Percentiles rank a stretch among this genome's conserved stretches.
These are phyloP conservation scores for Cataglyphis hispanica DNA, from an alignment of 1,140 invertebrate genomes.

Conservation along the genomic window DNA sequence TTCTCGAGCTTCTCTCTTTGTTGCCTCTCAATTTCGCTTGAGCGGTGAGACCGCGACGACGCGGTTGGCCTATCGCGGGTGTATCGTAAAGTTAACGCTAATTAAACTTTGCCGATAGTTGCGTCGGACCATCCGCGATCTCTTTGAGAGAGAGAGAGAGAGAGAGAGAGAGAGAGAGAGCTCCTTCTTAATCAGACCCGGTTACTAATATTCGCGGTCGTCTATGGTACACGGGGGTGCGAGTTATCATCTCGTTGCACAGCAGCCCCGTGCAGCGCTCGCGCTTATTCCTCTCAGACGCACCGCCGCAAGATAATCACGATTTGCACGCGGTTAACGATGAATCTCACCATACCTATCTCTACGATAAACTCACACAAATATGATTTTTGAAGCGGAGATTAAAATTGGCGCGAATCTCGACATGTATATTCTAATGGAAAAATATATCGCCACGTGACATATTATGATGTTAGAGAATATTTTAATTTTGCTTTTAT, in stretches of 20 bases:
- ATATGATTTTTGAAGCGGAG: constrained; percentile 4
- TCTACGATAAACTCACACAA: constrained; percentile 31
- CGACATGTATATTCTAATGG: background rate
- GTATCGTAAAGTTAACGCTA: constrained; percentile 64
- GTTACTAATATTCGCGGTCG: constrained; percentile 41
- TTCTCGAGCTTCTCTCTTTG: constrained; percentile 27
- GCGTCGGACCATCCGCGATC: constrained; percentile 42
- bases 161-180: constrained; percentile 5
- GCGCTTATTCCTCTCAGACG: constrained; percentile 53
- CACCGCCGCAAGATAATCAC: constrained; percentile 54
- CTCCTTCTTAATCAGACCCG: constrained; percentile 58
- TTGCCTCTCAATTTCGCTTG: constrained; percentile 26
- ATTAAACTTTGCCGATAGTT: constrained; percentile 68
- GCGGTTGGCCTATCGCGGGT: constrained; percentile 38
- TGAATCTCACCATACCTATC: constrained; percentile 36
- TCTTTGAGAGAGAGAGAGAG: background rate
- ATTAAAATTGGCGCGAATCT: constrained; percentile 33
- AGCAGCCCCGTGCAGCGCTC: constrained; percentile 11
- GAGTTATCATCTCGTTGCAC: constrained; percentile 63
- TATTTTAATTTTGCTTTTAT: background rate
- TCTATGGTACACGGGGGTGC: constrained; percentile 54
- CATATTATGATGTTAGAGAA: background rate
- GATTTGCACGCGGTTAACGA: constrained; percentile 47
- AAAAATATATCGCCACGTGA: background rate
- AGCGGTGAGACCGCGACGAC: constrained; percentile 18